Conservation (phyloP, 2,113 vertebrate species). For the Campylomormyrus tamandua region DNA sequence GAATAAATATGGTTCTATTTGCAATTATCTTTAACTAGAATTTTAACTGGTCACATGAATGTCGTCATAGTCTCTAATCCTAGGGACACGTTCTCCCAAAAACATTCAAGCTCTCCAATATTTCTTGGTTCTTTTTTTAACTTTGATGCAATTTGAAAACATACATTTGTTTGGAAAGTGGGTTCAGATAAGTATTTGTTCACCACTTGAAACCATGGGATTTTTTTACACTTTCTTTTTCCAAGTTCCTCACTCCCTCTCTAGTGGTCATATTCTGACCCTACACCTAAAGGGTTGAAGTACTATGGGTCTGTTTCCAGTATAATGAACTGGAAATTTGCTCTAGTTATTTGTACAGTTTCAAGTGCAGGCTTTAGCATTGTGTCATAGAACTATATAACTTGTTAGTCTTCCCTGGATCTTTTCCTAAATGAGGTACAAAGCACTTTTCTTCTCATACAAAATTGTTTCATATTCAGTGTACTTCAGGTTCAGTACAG, state of each 20-base stretch:
- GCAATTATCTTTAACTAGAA: not conserved
- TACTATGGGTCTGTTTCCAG: not conserved
- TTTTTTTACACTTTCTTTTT: not conserved
- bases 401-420: not conserved
- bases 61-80: not conserved
- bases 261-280: not conserved
- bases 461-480: not conserved
- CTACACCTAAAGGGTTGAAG: slow-evolving; percentile 5
- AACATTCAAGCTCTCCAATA: not conserved
- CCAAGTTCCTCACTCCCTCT: not conserved
- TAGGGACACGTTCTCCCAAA: not conserved
- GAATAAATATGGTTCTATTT: not conserved
- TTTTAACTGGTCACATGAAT: slow-evolving; percentile 1
- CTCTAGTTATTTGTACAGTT: not conserved
- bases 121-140: not conserved
- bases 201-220: not conserved
- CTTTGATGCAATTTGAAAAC: not conserved
- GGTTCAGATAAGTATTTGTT: not conserved
- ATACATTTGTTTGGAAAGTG: not conserved
- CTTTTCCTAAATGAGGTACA: not conserved
- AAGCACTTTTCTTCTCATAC: not conserved
- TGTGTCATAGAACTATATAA: not conserved
- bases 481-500: too few relatives aligned
- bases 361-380: not conserved
- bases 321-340: not conserved